These are phyloP conservation scores for Teleiodes luculella DNA, from an alignment of 2,888 invertebrate genomes.

Conservation along the genomic window DNA sequence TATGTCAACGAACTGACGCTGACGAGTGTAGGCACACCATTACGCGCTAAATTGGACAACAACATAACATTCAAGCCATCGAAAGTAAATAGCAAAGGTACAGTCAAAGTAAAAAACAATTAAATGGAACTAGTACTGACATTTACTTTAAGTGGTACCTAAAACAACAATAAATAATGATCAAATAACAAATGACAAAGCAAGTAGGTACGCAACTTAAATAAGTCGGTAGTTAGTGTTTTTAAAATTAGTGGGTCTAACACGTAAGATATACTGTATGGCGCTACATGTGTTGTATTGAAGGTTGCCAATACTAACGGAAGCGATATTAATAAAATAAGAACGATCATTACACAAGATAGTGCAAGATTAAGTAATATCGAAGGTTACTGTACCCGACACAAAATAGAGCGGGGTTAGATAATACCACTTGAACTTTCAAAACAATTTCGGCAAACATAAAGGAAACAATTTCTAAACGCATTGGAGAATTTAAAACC, in stretches of 20 bases:
- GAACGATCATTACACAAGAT: background rate
- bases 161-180: no score
- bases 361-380: background rate
- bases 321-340: background rate
- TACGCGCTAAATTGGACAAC: conserved; percentile 15
- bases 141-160: no score
- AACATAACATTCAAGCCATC: conserved; percentile 1
- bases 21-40: conserved; percentile 14
- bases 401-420: conserved; percentile 2
- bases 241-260: no score
- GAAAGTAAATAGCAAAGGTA: conserved; percentile 1
- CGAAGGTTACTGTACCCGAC: background rate
- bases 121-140: no score
- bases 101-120: background rate
- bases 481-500: conserved; percentile 10
- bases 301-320: background rate
- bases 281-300: background rate
- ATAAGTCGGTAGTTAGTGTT: no score
- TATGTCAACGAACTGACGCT: background rate
- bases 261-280: background rate
- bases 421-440: conserved; percentile 15
- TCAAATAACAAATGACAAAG: no score
- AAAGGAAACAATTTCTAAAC: conserved; percentile 9
- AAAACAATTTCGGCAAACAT: conserved; percentile 16
- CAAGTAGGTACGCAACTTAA: no score